Evolutionary conservation across 2,797 vertebrate genomes (phyloP).

Genomic region (Oreortyx pictus): DNA sequence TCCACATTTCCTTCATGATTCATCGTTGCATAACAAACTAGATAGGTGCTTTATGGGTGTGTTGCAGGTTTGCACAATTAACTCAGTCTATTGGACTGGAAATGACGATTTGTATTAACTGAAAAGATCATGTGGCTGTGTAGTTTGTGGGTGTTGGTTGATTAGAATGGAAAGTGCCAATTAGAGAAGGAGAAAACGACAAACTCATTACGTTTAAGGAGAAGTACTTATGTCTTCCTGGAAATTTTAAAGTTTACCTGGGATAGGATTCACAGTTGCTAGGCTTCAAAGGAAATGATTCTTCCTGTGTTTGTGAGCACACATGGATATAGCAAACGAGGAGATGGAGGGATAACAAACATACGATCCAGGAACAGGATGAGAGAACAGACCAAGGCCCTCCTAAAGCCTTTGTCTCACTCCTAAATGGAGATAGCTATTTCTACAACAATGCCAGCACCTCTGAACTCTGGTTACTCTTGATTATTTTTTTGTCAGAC

Average conservation of each 20-base stretch:
- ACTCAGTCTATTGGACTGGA: conserved; percentile 72
- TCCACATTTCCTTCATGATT: conserved; percentile 73
- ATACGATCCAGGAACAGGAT: neutral
- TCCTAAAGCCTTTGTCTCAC: neutral
- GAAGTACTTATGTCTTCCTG: conserved; percentile 60
- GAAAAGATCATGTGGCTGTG: conserved; percentile 70
- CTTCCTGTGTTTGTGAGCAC: neutral
- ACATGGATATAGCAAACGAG: neutral
- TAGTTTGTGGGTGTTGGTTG: conserved; percentile 71
- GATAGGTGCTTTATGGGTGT: conserved; percentile 69
- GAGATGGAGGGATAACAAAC: neutral
- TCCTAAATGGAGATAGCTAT: neutral
- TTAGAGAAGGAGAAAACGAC: conserved; percentile 70
- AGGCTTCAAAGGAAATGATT: conserved; percentile 17
- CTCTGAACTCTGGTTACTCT: neutral
- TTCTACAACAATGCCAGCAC: neutral
- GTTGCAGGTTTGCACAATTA: conserved; percentile 73
- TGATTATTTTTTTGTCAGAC: neutral
- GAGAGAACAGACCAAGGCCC: neutral
- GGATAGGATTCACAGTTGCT: neutral
- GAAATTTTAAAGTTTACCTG: conserved; percentile 52
- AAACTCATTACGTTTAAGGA: conserved; percentile 63
- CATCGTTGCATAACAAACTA: conserved; percentile 69
- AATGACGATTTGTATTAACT: conserved; percentile 72
- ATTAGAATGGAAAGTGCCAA: conserved; percentile 74